A percentile compares a stretch with the other conserved stretches of the same genome.
phyloP scores from a whole-genome alignment of 2,888 invertebrate genomes.

The Monopis laevigella region DNA sequence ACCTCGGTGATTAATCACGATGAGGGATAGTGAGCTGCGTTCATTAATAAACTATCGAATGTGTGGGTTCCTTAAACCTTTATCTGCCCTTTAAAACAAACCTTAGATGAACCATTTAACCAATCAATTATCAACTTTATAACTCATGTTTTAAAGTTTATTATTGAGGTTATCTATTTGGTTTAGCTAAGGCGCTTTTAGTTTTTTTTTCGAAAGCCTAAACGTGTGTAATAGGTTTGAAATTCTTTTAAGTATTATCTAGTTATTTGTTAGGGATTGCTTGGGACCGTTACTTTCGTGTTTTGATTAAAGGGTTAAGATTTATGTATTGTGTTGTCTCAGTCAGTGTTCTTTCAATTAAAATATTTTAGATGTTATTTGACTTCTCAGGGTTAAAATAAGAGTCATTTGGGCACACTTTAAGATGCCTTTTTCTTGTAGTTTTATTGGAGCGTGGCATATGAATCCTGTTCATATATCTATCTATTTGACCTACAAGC shows the following conservation, averaged over 20 bases:
- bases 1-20: conserved; percentile 11
- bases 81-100: background rate
- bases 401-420: too few species aligned
- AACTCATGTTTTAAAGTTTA: too few species aligned
- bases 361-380: background rate
- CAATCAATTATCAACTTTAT: background rate
- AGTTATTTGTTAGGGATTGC: background rate
- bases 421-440: too few species aligned
- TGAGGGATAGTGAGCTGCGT: conserved; percentile 8
- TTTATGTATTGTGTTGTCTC: background rate
- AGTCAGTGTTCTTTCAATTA: too few species aligned
- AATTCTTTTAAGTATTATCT: conserved; percentile 9
- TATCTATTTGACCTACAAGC: too few species aligned
- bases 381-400: background rate
- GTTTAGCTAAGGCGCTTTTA: too few species aligned
- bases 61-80: background rate
- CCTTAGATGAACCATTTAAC: too few species aligned
- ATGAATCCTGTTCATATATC: too few species aligned
- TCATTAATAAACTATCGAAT: conserved; percentile 11
- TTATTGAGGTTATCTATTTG: too few species aligned
- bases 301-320: conserved; percentile 7
- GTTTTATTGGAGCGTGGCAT: too few species aligned
- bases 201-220: background rate
- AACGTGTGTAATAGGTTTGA: conserved; percentile 10
- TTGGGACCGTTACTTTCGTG: conserved; percentile 3